Base-by-base conservation (phyloP, 92 coral and sea anemone species). In the Umimayanthus kanabou region DNA sequence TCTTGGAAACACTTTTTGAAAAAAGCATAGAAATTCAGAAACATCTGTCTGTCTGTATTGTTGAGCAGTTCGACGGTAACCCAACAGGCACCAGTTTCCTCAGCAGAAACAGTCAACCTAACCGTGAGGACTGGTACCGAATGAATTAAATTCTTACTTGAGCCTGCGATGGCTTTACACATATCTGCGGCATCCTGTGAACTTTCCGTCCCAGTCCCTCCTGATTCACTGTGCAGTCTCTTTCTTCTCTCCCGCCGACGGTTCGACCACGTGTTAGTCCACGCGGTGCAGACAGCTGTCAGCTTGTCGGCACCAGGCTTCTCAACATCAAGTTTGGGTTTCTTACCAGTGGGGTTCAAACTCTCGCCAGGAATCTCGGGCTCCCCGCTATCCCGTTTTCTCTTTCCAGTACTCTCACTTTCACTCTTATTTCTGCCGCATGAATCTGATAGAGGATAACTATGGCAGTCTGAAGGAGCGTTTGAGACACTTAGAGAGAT, bases 1-100 rank as follows among this genome's bases (percentile, higher is more conserved):
- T 77, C 82, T 77, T 87, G 81, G 15, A 96, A 88, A 89, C 87
- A 91, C 77, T 95, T 95, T 85, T 95, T 96, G 70, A 91, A 95
- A 81, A 92, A 94, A 11, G 98, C 93, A 76, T 90, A 96, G 85
- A 96, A 95, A 88, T 95, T 95, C 45, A 92, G 94, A 79, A 96
- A 95, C 18, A 85, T 80, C 49, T 93, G 93, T 64, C 81, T 80
- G 4, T 92, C 93, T 77, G 88, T 33, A 58, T 88, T 90, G 45
- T 82, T 81, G 39, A 93, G 50, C 33, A 89, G 91, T 45, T 91
- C 90, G 64, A 94, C 74, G n/a, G 87, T 77, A 72, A 94, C 88
- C 73, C 79, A 88, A 66, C 95, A 94, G 76, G 93, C 97, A 28
- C 28, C 29, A 20, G 72, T 37, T 0, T n/a, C 13, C 50, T 74